phyloP scores from a whole-genome alignment of 2,888 invertebrate genomes.

The Melipona beecheii region DNA sequence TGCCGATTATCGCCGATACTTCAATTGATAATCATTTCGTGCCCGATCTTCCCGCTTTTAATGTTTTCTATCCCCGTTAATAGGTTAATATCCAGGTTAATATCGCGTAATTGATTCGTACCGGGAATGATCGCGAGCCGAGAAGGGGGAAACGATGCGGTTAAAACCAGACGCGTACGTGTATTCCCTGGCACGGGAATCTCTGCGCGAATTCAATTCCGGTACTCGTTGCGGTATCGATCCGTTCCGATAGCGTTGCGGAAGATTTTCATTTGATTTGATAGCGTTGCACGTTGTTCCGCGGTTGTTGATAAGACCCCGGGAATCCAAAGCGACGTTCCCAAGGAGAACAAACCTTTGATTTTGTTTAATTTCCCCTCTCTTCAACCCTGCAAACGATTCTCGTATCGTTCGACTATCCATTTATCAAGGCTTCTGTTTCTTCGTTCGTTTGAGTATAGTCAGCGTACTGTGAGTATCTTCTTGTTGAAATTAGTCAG shows the following conservation, averaged over 20 bases:
- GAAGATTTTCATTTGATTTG: not conserved
- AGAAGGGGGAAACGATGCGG: not conserved
- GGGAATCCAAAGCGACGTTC: not conserved
- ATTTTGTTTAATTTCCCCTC: not conserved
- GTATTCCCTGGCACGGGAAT: not conserved
- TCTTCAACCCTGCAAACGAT: not conserved
- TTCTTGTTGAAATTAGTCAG: no score
- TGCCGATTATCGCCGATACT: constrained; percentile 33
- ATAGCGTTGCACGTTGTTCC: not conserved
- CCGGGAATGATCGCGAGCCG: no score
- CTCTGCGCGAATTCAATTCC: not conserved
- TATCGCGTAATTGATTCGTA: not conserved
- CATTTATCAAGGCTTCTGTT: no score
- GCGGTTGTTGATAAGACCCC: not conserved
- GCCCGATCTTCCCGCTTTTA: not conserved
- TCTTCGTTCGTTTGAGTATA: no score
- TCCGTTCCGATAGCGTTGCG: not conserved
- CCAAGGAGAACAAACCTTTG: not conserved
- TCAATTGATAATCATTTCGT: constrained; percentile 4
- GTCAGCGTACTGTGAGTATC: no score
- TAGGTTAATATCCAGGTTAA: not conserved
- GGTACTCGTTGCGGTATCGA: no score
- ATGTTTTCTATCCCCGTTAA: not conserved
- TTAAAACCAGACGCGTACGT: not conserved
- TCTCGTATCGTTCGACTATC: no score